These are phyloP conservation scores for Cheracebus regulus DNA, from an alignment of 2,797 vertebrate species.

Conservation along the genomic window DNA sequence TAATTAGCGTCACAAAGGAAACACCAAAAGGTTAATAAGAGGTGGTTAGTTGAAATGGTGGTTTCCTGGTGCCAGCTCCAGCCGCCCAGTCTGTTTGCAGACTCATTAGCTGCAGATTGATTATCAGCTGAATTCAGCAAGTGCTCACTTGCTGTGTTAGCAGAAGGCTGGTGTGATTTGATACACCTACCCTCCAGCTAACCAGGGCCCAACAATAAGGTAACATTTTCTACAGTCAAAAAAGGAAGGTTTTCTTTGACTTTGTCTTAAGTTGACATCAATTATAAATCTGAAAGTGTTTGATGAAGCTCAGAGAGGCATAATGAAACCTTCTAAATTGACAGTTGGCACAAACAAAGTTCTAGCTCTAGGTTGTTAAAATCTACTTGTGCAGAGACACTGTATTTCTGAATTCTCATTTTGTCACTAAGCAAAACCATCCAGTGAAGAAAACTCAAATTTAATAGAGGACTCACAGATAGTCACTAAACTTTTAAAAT, in stretches of 20 bases:
- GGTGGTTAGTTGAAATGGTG: slow-evolving; percentile 84
- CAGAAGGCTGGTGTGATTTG: slow-evolving; percentile 81
- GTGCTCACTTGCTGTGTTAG: slow-evolving; percentile 79
- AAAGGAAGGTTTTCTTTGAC: slow-evolving; percentile 40
- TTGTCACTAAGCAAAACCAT: slow-evolving; percentile 28
- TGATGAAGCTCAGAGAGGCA: slow-evolving; percentile 54
- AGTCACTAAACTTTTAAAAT: slow-evolving; percentile 9
- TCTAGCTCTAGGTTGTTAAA: slow-evolving; percentile 60
- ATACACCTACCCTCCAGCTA: slow-evolving; percentile 66
- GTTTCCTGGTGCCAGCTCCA: slow-evolving; percentile 83
- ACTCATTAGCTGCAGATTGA: slow-evolving; percentile 88
- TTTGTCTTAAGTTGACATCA: slow-evolving; percentile 40
- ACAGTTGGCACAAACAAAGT: slow-evolving; percentile 72
- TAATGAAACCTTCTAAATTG: slow-evolving; percentile 56
- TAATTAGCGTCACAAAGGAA: slow-evolving; percentile 84
- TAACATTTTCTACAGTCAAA: slow-evolving; percentile 64
- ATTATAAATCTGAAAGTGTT: slow-evolving; percentile 65
- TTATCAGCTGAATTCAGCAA: slow-evolving; percentile 82
- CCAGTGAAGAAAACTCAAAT: slow-evolving; percentile 23
- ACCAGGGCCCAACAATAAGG: slow-evolving; percentile 6
- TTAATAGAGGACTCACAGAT: slow-evolving; percentile 12
- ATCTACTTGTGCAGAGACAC: slow-evolving; percentile 37
- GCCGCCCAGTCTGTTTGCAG: slow-evolving; percentile 84
- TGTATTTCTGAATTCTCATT: slow-evolving; percentile 60
- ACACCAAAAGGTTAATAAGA: slow-evolving; percentile 85